Evolutionary conservation across 2,888 invertebrate genomes (phyloP).

Genomic region (Thecophora atra): DNA sequence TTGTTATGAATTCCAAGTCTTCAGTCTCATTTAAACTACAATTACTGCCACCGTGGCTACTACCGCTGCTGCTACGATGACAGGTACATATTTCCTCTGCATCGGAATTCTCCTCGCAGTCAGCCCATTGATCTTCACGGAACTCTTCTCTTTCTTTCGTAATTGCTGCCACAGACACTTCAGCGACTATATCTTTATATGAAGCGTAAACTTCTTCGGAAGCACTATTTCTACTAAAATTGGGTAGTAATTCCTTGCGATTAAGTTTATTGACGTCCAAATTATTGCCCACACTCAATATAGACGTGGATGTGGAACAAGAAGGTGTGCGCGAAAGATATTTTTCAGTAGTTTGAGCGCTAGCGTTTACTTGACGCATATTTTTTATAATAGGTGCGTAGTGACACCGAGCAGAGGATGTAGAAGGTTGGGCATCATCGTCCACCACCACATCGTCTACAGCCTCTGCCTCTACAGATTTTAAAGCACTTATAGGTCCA

Average conservation of each 20-base stretch:
- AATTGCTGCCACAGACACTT: constrained; percentile 31
- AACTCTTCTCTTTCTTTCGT: constrained; percentile 34
- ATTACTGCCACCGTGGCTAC: constrained; percentile 57
- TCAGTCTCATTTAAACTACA: constrained; percentile 57
- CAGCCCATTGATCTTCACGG: constrained; percentile 61
- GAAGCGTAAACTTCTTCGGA: constrained; percentile 38
- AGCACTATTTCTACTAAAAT: constrained; percentile 36
- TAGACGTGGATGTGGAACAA: constrained; percentile 24
- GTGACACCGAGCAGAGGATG: constrained; percentile 61
- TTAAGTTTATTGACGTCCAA: constrained; percentile 31
- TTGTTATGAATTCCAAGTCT: constrained; percentile 50
- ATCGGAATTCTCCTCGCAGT: constrained; percentile 65
- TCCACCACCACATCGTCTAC: constrained; percentile 39
- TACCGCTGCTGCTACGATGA: constrained; percentile 53
- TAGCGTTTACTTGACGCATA: constrained; percentile 60
- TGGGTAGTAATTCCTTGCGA: constrained; percentile 32
- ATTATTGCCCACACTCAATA: constrained; percentile 21
- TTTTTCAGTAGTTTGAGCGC: constrained; percentile 61
- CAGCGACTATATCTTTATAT: constrained; percentile 40
- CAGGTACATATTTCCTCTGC: constrained; percentile 65
- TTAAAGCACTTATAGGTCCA: constrained; percentile 55
- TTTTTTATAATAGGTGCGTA: constrained; percentile 55
- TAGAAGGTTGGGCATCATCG: constrained; percentile 59
- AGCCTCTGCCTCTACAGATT: constrained; percentile 38
- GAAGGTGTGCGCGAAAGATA: constrained; percentile 48